Base-by-base conservation (phyloP, 2,888 invertebrate genomes). In the Spisula subtruncata region DNA sequence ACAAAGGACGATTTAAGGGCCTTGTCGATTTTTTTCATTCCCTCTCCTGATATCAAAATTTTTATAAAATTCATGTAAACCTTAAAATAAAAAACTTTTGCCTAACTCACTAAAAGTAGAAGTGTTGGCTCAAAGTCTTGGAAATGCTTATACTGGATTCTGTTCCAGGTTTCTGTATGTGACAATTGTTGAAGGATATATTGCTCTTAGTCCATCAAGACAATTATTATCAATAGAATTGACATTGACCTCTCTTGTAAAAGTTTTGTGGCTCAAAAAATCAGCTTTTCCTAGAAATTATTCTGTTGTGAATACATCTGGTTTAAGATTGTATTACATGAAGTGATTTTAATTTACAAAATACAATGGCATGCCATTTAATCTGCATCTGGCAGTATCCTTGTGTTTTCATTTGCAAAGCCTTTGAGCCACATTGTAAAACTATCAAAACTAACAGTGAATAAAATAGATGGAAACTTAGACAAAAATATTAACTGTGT, bases 381-480 rank as follows among this genome's bases (percentile, higher is more conserved):
- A 25, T 66, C 6, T 25, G 10, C 10, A 25, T n/a, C 60, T 25
- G 60, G 25, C 60, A 66, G 6, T 66, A 25, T 5, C 25, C n/a
- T 66, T 66, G 60, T 66, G 25, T 66, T 66, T 25, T 66, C 25
- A 66, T 66, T 66, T 66, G 25, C 60, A 25, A 66, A 25, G 60
- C 25, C 60, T 66, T 25, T 66, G 60, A 66, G 60, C 60, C 25
- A 25, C n/a, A 25, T 66, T 66, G 60, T 25, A 66, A 25, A 25
- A 25, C n/a, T 25, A 66, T 66, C 60, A 25, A 66, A 66, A 25
- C 20, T 4, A 66, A 51, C 16, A 25, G 60, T 51, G 51, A 12
- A n/a, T 25, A 25, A 66, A 66, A 25, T 66, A 66, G 60, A 66
- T 66, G 10, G 60, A 66, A 66, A 66, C 25, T 66, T 66, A 66